Evolutionary conservation across 2,888 invertebrate genomes (phyloP), one percentile per base, ranked within the genome.

Genomic region (Cephus sareptanus): DNA sequence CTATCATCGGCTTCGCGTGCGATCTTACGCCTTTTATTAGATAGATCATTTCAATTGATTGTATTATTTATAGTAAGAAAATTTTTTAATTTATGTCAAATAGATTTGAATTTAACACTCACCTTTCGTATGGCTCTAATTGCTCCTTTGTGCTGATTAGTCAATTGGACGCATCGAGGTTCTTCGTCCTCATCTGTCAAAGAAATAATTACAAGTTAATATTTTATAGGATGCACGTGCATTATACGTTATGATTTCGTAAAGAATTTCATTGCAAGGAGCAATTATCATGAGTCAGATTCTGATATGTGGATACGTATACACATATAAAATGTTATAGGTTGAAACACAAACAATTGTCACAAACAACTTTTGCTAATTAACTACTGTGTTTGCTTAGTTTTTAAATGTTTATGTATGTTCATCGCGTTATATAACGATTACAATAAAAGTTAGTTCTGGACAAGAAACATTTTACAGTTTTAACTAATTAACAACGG

Each of bases 111-210:
- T 23, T 23, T 80, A 80, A 37, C 81, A 92, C 94, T 92, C 94
- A 97, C 97, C 95, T 98, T 97, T 92, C 98, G 94, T 91, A 98
- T 96, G 85, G 97, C 96, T 90, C 98, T 93, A 91, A 98, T 98
- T 85, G 97, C 98, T 84, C 95, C 95, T 93, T 97, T 98, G 92
- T 98, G 97, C 89, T 95, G 95, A 88, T 96, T 95, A 80, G 98
- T 98, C 88, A 98, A 93, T 88, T 97, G 95, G 88, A 96, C 94
- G 91, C 95, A 95, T 88, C 96, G 95, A 82, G 96, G 96, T 92
- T 96, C 96, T 86, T 96, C 96, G 87, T 96, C 96, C 91, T 96
- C 96, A 92, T 96, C 96, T 96, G 93, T 85, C 89, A 87, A 74
- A 79, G 79, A 81, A 79, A 56, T 56, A 56, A 23, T 56, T 23